Evolutionary conservation across 2,797 vertebrate genomes (phyloP).

Genomic region (Chelonia mydas): DNA sequence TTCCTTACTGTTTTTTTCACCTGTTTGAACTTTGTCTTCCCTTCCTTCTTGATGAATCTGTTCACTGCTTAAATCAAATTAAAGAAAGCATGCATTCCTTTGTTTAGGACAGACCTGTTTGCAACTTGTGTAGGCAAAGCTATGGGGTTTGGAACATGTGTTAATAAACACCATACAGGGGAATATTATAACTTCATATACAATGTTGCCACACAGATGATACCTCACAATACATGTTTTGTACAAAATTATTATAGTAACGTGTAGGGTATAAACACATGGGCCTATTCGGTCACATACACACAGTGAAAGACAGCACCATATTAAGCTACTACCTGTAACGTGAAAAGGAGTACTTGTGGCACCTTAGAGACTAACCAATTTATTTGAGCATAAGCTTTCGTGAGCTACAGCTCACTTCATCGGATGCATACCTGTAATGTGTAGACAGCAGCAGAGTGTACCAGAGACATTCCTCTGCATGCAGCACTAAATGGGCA

Average conservation of each 20-base stretch:
- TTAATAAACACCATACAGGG: not conserved
- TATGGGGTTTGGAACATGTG: not conserved
- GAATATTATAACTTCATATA: not conserved
- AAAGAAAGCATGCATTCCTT: not conserved
- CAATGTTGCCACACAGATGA: too few species aligned
- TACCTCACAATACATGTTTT: not conserved
- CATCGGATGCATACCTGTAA: not conserved
- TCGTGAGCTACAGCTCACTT: too few species aligned
- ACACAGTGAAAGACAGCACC: not conserved
- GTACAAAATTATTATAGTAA: not conserved
- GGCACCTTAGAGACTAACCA: too few species aligned
- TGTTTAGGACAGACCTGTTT: not conserved
- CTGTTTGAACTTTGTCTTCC: too few species aligned
- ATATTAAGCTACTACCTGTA: not conserved
- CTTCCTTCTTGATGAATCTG: too few species aligned
- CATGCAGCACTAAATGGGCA: not conserved
- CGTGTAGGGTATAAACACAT: not conserved
- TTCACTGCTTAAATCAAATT: not conserved
- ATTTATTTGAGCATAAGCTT: too few species aligned
- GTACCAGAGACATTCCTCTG: not conserved
- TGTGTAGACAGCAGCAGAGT: not conserved
- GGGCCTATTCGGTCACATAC: not conserved
- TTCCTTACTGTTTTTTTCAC: too few species aligned
- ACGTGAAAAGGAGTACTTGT: not conserved
- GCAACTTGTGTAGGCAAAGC: not conserved